Evolutionary conservation across 1,140 invertebrate species (phyloP).

Genomic region (Contarinia nasturtii): DNA sequence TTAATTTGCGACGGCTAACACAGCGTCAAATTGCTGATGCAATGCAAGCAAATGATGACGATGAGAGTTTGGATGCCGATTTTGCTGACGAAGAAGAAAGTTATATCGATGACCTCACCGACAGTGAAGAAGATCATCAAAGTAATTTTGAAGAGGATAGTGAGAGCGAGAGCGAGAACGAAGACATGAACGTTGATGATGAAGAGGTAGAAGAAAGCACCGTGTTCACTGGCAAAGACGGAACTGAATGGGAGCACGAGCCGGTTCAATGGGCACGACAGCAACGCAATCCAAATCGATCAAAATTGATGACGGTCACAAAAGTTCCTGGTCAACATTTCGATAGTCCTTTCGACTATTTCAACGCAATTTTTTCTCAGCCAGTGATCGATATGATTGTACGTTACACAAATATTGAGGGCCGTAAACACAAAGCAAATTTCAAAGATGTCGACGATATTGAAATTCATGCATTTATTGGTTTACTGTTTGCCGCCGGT

Average conservation of each 20-base stretch:
- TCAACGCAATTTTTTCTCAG: background rate
- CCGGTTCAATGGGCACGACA: background rate
- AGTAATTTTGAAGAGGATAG: no score
- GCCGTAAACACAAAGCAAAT: background rate
- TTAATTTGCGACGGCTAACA: no score
- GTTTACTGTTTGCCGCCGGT: no score
- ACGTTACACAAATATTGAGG: background rate
- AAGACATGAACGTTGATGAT: no score
- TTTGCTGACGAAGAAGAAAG: background rate
- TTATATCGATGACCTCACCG: background rate
- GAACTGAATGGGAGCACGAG: background rate
- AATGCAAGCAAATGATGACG: background rate
- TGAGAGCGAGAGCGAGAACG: no score
- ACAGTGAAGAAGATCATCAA: background rate
- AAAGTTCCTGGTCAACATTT: background rate
- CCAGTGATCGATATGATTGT: background rate
- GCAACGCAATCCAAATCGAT: background rate
- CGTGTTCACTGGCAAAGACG: background rate
- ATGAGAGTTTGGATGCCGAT: background rate
- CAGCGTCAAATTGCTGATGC: no score
- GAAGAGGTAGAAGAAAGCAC: background rate
- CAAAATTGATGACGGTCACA: background rate
- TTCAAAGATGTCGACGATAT: background rate
- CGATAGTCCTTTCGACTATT: background rate
- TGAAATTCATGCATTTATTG: background rate